Conservation (phyloP, 2,797 vertebrate genomes). For the Lutjanus campechanus region DNA sequence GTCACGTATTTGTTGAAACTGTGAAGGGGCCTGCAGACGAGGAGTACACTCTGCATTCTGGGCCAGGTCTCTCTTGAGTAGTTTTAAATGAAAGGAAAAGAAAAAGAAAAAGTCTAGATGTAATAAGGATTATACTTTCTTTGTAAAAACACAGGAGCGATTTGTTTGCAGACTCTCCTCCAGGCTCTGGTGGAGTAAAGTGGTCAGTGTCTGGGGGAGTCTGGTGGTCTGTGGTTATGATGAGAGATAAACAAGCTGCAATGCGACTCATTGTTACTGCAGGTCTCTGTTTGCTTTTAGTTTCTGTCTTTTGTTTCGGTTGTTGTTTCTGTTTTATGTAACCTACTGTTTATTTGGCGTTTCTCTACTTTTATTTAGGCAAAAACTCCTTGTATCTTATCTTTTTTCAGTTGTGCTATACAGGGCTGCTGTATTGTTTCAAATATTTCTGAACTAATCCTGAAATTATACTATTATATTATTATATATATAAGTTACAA, state of each 20-base stretch:
- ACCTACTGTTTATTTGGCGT: background rate
- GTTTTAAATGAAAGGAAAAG: background rate
- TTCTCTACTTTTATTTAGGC: background rate
- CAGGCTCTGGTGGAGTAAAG: background rate
- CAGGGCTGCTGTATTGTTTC: background rate
- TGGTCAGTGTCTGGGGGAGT: conserved; percentile 18
- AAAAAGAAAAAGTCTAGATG: background rate
- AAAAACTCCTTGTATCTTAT: background rate
- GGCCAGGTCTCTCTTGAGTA: background rate
- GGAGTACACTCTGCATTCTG: background rate
- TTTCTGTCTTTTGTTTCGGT: conserved; percentile 15
- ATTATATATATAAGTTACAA: too few relatives aligned
- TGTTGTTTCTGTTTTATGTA: background rate
- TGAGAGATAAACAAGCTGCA: conserved; percentile 25
- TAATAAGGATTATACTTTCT: background rate
- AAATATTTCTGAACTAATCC: background rate
- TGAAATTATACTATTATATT: background rate
- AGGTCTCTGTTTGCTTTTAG: conserved; percentile 16
- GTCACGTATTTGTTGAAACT: background rate
- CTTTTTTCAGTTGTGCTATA: background rate
- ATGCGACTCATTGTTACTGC: conserved; percentile 11
- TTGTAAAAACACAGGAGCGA: background rate
- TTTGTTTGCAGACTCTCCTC: too few relatives aligned
- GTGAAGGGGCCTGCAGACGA: background rate
- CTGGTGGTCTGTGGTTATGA: conserved; percentile 16